Conservation (phyloP, 2,113 vertebrate genomes). For the Phrynocephalus versicolor region DNA sequence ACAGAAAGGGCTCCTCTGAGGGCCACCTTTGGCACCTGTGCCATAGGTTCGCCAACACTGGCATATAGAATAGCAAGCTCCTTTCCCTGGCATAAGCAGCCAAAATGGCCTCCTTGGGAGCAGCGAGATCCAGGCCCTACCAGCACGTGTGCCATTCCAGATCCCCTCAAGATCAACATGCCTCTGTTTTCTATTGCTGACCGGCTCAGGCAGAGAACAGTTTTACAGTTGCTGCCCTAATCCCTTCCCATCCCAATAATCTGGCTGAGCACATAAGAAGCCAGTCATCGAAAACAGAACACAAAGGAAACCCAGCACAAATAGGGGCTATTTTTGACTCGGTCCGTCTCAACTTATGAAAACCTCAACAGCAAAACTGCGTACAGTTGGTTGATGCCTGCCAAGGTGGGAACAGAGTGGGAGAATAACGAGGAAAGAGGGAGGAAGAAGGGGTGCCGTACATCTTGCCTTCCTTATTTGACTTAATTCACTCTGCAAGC, state of each 20-base stretch:
- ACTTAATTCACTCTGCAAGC: not conserved
- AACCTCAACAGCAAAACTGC: not conserved
- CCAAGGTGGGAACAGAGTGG: not conserved
- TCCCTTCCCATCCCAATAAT: constrained; percentile 20
- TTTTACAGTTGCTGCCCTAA: not conserved
- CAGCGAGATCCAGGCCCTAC: constrained; percentile 44
- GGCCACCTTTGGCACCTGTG: no score
- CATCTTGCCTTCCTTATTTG: no score
- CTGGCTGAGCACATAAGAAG: constrained; percentile 12
- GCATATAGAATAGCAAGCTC: no score
- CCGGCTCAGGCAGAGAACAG: not conserved
- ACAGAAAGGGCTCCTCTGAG: no score
- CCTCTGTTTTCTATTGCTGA: not conserved
- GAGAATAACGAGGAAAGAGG: not conserved
- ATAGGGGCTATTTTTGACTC: not conserved
- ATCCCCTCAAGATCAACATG: constrained; percentile 25
- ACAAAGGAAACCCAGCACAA: not conserved
- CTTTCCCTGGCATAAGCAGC: no score
- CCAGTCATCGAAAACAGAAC: not conserved
- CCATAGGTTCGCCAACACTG: no score
- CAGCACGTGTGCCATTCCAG: constrained; percentile 63
- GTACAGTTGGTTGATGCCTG: no score
- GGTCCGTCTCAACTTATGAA: not conserved
- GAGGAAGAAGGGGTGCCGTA: not conserved
- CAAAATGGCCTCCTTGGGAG: no score